Evolutionary conservation across 2,888 invertebrate genomes (phyloP).

Genomic region (Notodonta ziczac): DNA sequence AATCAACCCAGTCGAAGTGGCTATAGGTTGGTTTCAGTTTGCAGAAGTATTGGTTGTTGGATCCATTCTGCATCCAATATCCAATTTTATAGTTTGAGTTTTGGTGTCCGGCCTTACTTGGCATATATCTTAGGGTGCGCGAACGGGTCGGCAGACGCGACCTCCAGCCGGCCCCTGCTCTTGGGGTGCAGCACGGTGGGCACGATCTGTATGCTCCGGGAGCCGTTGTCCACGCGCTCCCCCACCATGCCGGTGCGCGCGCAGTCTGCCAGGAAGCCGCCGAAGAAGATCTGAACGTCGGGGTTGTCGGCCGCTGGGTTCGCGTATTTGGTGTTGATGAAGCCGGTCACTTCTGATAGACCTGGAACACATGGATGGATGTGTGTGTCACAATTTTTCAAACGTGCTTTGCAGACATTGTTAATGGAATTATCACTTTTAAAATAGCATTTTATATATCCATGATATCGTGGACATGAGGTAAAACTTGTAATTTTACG

Average conservation of each 20-base stretch:
- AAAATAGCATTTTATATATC: no score
- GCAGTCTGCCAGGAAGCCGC: constrained; percentile 93
- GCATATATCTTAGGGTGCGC: constrained; percentile 94
- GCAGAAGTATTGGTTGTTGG: no score
- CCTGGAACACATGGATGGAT: constrained; percentile 66
- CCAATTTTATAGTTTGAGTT: no score
- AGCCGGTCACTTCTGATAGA: constrained; percentile 93
- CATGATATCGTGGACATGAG: no score
- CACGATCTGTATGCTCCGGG: constrained; percentile 88
- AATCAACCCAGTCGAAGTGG: no score
- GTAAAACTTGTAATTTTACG: no score
- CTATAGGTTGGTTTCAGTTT: no score
- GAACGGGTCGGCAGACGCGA: constrained; percentile 91
- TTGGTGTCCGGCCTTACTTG: constrained; percentile 79
- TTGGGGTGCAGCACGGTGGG: constrained; percentile 94
- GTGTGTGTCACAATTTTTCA: no score
- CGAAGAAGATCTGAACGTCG: constrained; percentile 94
- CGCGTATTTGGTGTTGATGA: constrained; percentile 91
- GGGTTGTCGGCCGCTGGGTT: constrained; percentile 90
- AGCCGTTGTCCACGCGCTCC: constrained; percentile 88
- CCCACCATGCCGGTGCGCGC: constrained; percentile 94
- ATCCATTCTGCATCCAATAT: no score
- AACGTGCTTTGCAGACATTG: no score
- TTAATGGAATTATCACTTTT: no score
- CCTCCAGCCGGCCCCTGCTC: constrained; percentile 91